Evolutionary conservation across 2,113 vertebrate genomes (phyloP), one percentile per base, ranked within the genome.

Genomic region (Myxocyprinus asiaticus): DNA sequence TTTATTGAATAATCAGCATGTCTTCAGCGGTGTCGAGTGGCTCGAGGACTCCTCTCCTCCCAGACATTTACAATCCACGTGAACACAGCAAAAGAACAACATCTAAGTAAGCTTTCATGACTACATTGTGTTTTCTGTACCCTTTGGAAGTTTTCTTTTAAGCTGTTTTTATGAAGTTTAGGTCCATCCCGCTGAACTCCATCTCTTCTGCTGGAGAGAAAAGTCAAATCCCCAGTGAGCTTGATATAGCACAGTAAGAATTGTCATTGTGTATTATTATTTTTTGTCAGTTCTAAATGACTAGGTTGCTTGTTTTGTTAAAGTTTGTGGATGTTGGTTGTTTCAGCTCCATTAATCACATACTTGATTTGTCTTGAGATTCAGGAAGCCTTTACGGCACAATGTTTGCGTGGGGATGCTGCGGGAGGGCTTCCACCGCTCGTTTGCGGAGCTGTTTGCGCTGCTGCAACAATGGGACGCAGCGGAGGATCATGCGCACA

Each of bases 381-480:
- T 42, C 51, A 44, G 69, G 8, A 11, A 66, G 48, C 67, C 69
- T 45, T 55, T 75, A 7, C 65, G 33, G 15, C 79, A 81, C 12
- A 69, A 62, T n/a, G 22, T 96, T 80, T 98, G 96, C 66, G 93
- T 96, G 89, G 90, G 90, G 83, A 91, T 98, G 94, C 92, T 98
- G 79, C 90, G 88, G 10, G 86, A 86, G 2, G 96, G 97, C 45
- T 94, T 90, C 87, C 95, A 96, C 12, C 76, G 17, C 63, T 93
- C 95, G 87, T 96, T 95, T 82, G 85, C 86, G 0, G 91, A 96
- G 90, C 88, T 96, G 86, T 92, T 92, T 15, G 2, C 87, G 62
- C 90, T 96, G 86, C 91, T 94, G 86, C 88, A 93, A 86, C 88
- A 90, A 85, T 94, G 94, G 94, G 89, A 91, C 6, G 84, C 85